Percentiles rank a stretch among this genome's conserved stretches.
These are phyloP conservation scores for Procavia capensis DNA, from an alignment of 2,113 vertebrate genomes.

Conservation along the genomic window DNA sequence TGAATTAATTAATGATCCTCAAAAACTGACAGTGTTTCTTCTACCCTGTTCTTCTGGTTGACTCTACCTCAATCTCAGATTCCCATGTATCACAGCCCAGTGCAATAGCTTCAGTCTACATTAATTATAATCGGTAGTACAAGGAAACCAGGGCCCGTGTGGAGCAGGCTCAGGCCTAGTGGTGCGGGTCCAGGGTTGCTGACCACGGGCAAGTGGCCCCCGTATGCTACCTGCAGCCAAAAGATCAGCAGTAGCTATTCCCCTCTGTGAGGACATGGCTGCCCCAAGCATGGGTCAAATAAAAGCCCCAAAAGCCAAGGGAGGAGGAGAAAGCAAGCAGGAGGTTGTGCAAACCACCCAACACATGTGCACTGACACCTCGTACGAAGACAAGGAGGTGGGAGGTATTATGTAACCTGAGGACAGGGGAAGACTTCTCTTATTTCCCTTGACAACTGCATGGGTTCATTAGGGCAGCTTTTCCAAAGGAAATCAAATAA, in stretches of 20 bases:
- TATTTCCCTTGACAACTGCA: background rate
- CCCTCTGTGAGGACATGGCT: background rate
- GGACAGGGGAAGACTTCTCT: background rate
- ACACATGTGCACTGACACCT: accelerated
- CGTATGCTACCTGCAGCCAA: background rate
- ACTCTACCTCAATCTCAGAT: background rate
- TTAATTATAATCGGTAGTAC: background rate
- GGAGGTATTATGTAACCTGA: background rate
- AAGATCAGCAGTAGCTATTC: background rate
- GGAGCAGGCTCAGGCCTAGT: background rate
- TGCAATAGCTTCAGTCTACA: background rate
- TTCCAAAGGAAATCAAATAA: slow-evolving; percentile 57
- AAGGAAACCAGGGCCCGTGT: background rate
- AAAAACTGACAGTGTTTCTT: background rate
- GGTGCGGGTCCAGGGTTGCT: accelerated
- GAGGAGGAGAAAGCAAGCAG: background rate
- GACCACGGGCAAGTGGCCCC: background rate
- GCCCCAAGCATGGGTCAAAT: background rate
- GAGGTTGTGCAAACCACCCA: background rate
- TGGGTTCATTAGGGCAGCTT: background rate
- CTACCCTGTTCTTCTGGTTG: background rate
- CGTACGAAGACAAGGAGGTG: too few relatives aligned
- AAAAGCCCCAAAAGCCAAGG: background rate
- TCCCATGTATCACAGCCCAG: background rate
- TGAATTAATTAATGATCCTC: background rate